phyloP scores from a whole-genome alignment of 1,140 invertebrate species.

The Elysia chlorotica region DNA sequence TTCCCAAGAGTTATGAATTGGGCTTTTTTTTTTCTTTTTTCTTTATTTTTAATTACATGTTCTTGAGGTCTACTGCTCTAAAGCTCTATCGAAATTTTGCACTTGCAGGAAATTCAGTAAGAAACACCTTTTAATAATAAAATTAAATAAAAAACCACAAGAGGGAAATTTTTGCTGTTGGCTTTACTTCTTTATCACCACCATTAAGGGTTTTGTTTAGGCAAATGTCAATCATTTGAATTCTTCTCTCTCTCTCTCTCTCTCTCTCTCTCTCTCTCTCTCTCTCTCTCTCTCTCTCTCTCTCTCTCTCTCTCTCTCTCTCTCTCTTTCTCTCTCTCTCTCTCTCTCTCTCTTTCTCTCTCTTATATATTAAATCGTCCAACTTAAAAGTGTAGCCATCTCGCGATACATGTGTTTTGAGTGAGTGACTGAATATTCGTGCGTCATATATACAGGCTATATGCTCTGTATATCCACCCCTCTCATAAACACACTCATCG shows the following conservation, averaged over 20 bases:
- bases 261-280: constrained; percentile 8
- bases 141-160: background rate
- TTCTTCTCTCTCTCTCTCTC: constrained; percentile 5
- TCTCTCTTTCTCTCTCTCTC: constrained; percentile 5
- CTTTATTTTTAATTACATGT: background rate
- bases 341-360: constrained; percentile 1
- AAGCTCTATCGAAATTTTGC: too few species aligned
- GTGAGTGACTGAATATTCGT: too few species aligned
- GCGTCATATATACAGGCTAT: too few species aligned
- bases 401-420: too few species aligned
- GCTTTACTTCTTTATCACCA: background rate
- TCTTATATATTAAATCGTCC: too few species aligned
- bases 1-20: too few species aligned
- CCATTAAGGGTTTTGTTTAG: background rate
- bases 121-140: background rate
- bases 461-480: too few species aligned
- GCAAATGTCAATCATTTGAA: background rate
- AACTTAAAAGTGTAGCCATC: too few species aligned
- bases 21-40: too few species aligned
- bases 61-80: background rate
- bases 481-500: background rate
- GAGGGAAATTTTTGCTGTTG: background rate
- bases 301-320: constrained; percentile 17
- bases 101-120: too few species aligned
- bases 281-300: constrained; percentile 9